These are phyloP conservation scores for Loripinus fragilis DNA, from an alignment of 2,888 invertebrate species.

Conservation along the genomic window DNA sequence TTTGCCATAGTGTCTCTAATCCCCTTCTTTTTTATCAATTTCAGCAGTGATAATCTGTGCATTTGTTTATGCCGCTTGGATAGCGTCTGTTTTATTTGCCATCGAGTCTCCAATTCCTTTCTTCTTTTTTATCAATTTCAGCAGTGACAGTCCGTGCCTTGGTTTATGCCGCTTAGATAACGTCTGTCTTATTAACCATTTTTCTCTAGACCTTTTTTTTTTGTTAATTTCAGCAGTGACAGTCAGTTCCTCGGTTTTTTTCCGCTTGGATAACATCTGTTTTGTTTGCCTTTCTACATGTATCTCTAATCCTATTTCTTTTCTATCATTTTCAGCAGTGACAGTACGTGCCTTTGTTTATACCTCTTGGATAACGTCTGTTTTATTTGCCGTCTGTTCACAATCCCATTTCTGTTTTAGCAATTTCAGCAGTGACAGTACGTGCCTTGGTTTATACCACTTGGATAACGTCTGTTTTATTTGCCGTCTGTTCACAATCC, in stretches of 20 bases:
- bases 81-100: slow-evolving; percentile 70
- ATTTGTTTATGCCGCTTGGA: slow-evolving; percentile 75
- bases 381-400: slow-evolving; percentile 72
- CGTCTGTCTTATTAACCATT: slow-evolving; percentile 71
- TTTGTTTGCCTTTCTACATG: too few species aligned
- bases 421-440: slow-evolving; percentile 74
- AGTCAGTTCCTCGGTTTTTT: too few species aligned
- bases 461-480: slow-evolving; percentile 72
- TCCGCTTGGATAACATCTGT: too few species aligned
- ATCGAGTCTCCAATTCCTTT: too few species aligned
- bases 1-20: too few species aligned
- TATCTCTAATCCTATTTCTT: too few species aligned
- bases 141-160: slow-evolving; percentile 68
- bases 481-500: too few species aligned
- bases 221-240: too few species aligned
- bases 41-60: slow-evolving; percentile 70
- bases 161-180: slow-evolving; percentile 73
- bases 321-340: slow-evolving; percentile 73
- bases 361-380: slow-evolving; percentile 73
- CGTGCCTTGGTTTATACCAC: slow-evolving; percentile 73
- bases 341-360: slow-evolving; percentile 73
- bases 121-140: slow-evolving; percentile 64
- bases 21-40: slow-evolving; percentile 66
- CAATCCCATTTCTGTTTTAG: too few species aligned
- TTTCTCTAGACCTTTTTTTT: too few species aligned